phyloP scores from a whole-genome alignment of 2,888 invertebrate genomes.

The Philaethria dido region DNA sequence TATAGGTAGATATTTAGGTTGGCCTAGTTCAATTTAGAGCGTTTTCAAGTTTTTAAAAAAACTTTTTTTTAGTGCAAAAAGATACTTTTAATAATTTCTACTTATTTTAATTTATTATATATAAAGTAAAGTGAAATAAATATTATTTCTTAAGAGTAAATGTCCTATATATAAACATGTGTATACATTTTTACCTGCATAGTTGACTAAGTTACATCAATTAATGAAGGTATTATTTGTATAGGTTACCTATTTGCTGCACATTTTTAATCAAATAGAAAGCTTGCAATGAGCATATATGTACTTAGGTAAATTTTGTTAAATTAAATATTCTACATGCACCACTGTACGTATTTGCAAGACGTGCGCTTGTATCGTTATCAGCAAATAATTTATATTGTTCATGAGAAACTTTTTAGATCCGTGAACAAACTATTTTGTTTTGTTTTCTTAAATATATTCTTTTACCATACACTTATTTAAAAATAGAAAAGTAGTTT shows the following conservation, averaged over 20 bases:
- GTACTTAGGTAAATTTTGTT: constrained; percentile 7
- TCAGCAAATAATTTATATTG: constrained; percentile 14
- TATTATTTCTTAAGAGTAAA: too few species aligned
- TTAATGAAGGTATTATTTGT: not conserved
- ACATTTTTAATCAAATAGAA: constrained; percentile 2
- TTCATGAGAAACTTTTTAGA: not conserved
- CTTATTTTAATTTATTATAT: too few species aligned
- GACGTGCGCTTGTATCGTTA: constrained; percentile 11
- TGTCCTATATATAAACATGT: too few species aligned
- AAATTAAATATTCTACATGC: constrained; percentile 12
- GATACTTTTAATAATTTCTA: too few species aligned
- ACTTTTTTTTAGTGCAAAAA: too few species aligned
- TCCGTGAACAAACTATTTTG: constrained; percentile 3
- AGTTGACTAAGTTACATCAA: not conserved
- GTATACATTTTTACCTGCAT: not conserved
- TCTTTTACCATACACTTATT: too few species aligned
- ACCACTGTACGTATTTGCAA: constrained; percentile 1
- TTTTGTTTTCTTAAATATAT: too few species aligned
- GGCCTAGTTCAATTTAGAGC: too few species aligned
- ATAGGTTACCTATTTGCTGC: not conserved
- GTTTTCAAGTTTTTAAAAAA: too few species aligned
- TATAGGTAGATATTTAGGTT: too few species aligned
- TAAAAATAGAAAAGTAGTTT: not conserved
- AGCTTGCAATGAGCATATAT: not conserved
- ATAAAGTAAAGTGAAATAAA: too few species aligned